These are phyloP conservation scores for Pollicipes pollicipes DNA, from an alignment of 1,140 invertebrate species.

Conservation along the genomic window DNA sequence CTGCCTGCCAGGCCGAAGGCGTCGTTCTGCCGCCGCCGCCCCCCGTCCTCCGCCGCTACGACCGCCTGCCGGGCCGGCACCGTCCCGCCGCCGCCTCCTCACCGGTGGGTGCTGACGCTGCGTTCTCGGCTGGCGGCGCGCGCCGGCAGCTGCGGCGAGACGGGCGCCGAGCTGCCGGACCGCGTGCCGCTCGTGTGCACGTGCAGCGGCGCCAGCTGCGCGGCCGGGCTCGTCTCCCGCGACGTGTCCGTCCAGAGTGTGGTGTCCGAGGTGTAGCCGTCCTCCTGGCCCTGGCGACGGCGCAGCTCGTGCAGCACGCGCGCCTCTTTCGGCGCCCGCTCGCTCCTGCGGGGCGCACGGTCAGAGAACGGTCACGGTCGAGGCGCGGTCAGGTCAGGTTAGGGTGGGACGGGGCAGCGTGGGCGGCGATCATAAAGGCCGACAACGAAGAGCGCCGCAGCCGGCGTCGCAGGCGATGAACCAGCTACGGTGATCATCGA, in stretches of 20 bases:
- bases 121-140: neutral
- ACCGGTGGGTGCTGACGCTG: neutral
- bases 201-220: conserved; percentile 37
- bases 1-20: no score
- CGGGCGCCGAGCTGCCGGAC: neutral
- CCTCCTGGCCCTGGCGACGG: conserved; percentile 24
- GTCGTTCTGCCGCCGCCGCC: neutral
- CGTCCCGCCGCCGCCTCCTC: neutral
- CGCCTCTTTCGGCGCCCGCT: conserved; percentile 47
- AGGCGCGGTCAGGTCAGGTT: no score
- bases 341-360: conserved; percentile 24
- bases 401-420: no score
- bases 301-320: conserved; percentile 40
- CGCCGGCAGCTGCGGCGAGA: neutral
- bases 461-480: no score
- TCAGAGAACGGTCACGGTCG: no score
- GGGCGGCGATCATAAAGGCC: no score
- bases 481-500: no score
- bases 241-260: conserved; percentile 39
- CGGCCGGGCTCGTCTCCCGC: conserved; percentile 22
- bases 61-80: no score
- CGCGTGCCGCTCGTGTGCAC: conserved; percentile 34
- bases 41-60: neutral
- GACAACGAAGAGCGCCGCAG: no score
- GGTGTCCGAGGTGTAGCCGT: conserved; percentile 57